Base-by-base conservation (phyloP, 2,113 vertebrate genomes). In the Neotoma lepida region DNA sequence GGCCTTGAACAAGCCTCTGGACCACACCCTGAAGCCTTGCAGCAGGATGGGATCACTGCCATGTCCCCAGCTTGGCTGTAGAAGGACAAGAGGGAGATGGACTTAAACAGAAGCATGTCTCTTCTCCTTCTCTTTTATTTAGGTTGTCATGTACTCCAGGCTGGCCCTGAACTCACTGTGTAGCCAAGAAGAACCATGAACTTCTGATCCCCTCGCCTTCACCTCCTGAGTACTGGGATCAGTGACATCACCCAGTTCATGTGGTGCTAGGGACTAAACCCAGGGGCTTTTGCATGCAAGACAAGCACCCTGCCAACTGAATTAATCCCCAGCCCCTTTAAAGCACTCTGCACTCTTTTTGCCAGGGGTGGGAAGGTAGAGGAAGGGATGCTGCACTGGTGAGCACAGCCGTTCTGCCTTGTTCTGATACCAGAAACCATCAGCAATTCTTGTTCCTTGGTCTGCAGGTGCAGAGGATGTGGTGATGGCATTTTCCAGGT, bases 401-500 rank as follows among this genome's bases (percentile, higher is more conserved):
- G 51, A 80, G 28, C 10, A 2, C 30, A 46, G 66, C 76, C 73
- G 22, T 41, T 33, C 24, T 3, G 17, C 78, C 49, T 1, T 24
- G 13, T 35, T 86, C 61, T 7, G 6, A 10, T 14, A 2, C 90
- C 61, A 4, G n/a, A 46, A 78, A 66, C 58, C 91, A 26, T 46
- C 76, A n/a, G 73, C 56, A 2, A 3, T 91, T 93, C 77, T 96
- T 89, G 54, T 93, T 14, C 74, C 93, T 93, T n/a, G 78, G 39
- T 28, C 91, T 97, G 24, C 98, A 99, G 99, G 99, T 98, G 99
- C 99, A 28, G 99, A 99, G 98, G 99, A 99, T 2, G 99, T 99
- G 94, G 99, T 99, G 97, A 99, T 99, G 99, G 99, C 99, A 0
- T 99, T 99, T 98, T 99, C 99, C 95, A 99, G 99, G 97, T 99